phyloP scores from a whole-genome alignment of 2,888 invertebrate genomes.

The Thysanoteuthis rhombus region DNA sequence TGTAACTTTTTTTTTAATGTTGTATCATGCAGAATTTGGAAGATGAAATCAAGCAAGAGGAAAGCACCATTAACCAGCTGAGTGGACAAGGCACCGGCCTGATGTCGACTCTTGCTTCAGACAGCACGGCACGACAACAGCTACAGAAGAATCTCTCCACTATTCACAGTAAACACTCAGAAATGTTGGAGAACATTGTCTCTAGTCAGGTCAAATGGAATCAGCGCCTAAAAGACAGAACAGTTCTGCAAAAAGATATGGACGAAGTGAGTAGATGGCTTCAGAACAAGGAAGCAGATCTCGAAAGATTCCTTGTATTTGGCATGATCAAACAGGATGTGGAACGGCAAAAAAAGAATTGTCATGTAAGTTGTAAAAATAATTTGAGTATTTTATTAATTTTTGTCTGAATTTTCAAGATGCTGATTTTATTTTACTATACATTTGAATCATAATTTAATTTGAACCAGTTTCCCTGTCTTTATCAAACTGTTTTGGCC shows the following conservation, averaged over 20 bases:
- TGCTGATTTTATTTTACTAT: too few species aligned
- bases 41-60: constrained; percentile 14
- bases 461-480: background rate
- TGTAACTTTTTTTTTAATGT: background rate
- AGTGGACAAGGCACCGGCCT: background rate
- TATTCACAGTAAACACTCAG: background rate
- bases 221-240: background rate
- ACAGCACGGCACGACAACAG: background rate
- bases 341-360: constrained; percentile 82
- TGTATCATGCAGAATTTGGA: background rate
- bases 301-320: constrained; percentile 44
- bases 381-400: background rate
- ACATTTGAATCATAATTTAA: too few species aligned
- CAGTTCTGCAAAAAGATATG: constrained; percentile 71
- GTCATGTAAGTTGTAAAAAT: constrained; percentile 71
- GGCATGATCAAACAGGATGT: constrained; percentile 79
- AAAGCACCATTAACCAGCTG: background rate
- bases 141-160: background rate
- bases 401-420: background rate
- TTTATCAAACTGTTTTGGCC: background rate
- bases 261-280: constrained; percentile 85
- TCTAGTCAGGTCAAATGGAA: background rate
- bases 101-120: background rate
- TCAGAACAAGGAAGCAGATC: constrained; percentile 71
- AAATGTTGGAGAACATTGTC: background rate